These are phyloP conservation scores for Chrysomallon squamiferum DNA, from an alignment of 1,140 invertebrate genomes.

Conservation along the genomic window DNA sequence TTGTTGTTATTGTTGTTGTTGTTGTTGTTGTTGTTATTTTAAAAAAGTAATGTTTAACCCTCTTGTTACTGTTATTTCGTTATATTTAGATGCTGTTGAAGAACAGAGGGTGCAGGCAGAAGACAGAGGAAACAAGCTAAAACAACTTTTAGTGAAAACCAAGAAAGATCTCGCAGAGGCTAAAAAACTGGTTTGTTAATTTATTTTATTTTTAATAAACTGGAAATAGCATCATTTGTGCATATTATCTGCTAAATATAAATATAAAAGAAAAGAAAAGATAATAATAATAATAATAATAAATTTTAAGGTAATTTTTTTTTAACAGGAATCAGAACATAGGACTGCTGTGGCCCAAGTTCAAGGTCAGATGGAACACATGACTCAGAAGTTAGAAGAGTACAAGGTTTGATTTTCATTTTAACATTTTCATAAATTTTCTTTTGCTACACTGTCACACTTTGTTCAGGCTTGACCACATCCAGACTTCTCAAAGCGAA, in stretches of 20 bases:
- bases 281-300: neutral
- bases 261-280: too few relatives aligned
- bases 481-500: too few relatives aligned
- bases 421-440: too few relatives aligned
- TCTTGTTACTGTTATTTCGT: neutral
- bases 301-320: neutral
- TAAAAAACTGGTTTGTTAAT: constrained; percentile 50
- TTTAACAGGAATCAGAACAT: constrained; percentile 49
- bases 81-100: constrained; percentile 57
- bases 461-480: too few relatives aligned
- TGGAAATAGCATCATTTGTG: too few relatives aligned
- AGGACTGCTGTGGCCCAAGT: constrained; percentile 50
- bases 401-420: constrained; percentile 50
- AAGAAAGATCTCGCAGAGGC: constrained; percentile 63
- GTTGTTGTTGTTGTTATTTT: too few relatives aligned
- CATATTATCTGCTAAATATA: too few relatives aligned
- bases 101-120: constrained; percentile 56
- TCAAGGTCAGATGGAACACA: constrained; percentile 48
- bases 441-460: too few relatives aligned
- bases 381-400: constrained; percentile 54
- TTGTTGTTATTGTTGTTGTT: too few relatives aligned
- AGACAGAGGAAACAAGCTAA: constrained; percentile 61
- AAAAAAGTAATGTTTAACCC: too few relatives aligned
- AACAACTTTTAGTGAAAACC: constrained; percentile 62
- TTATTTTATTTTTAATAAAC: too few relatives aligned